Evolutionary conservation across 2,888 invertebrate species (phyloP).

Genomic region (Suillia variegata): DNA sequence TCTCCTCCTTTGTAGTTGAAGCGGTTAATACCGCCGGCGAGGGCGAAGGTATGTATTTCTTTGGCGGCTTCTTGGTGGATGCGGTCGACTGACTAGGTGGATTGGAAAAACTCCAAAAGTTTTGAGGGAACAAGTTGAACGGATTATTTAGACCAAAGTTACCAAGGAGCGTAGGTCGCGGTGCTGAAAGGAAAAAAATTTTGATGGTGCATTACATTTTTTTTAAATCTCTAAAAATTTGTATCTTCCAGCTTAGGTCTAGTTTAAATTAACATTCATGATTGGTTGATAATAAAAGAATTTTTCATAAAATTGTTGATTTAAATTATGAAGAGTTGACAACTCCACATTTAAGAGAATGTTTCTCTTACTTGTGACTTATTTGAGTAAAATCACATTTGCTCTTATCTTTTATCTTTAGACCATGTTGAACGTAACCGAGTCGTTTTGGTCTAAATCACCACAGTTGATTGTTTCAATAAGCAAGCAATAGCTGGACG

Average conservation of each 20-base stretch:
- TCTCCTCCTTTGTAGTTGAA: constrained; percentile 26
- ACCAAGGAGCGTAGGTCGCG: constrained; percentile 17
- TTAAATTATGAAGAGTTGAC: too few relatives aligned
- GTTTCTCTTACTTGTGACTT: too few relatives aligned
- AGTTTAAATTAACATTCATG: too few relatives aligned
- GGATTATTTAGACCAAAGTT: constrained; percentile 19
- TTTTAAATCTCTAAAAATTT: too few relatives aligned
- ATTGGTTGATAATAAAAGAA: too few relatives aligned
- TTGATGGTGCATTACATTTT: background rate
- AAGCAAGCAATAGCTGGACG: background rate
- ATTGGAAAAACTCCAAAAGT: constrained; percentile 48
- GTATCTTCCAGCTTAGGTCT: too few relatives aligned
- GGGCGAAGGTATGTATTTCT: constrained; percentile 32
- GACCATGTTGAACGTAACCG: too few relatives aligned
- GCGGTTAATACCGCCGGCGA: background rate
- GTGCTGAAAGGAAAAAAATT: constrained; percentile 21
- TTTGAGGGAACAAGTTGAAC: constrained; percentile 46
- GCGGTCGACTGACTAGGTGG: constrained; percentile 29
- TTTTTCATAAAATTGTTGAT: too few relatives aligned
- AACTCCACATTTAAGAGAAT: background rate
- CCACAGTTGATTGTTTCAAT: too few relatives aligned
- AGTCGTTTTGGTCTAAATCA: too few relatives aligned
- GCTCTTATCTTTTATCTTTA: too few relatives aligned
- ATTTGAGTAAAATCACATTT: too few relatives aligned
- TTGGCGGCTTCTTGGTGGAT: constrained; percentile 33